phyloP scores from a whole-genome alignment of 2,797 vertebrate genomes.

The Anguilla obscura region DNA sequence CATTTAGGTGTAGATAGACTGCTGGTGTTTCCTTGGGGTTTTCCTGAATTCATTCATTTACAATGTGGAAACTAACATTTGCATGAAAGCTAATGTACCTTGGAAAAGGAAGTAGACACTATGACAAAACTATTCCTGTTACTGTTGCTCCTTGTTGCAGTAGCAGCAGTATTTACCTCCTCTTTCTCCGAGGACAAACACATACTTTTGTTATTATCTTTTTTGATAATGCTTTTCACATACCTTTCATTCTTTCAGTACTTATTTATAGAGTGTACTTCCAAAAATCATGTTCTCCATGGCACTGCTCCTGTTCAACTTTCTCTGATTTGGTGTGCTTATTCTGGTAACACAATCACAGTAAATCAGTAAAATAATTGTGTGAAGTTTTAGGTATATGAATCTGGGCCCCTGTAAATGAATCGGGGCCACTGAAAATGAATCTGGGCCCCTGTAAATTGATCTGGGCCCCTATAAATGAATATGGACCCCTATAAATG shows the following conservation, averaged over 20 bases:
- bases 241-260: not conserved
- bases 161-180: not conserved
- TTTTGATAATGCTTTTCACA: not conserved
- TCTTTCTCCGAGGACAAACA: not conserved
- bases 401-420: too few relatives aligned
- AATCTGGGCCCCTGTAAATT: too few relatives aligned
- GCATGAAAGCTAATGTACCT: not conserved
- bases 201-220: not conserved
- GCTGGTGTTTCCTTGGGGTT: not conserved
- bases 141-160: not conserved
- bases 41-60: not conserved
- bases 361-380: not conserved
- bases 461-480: too few relatives aligned
- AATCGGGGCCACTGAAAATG: too few relatives aligned
- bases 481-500: too few relatives aligned
- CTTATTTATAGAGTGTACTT: not conserved
- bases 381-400: not conserved
- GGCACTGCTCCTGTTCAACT: too few relatives aligned
- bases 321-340: too few relatives aligned
- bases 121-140: not conserved
- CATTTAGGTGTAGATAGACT: too few relatives aligned
- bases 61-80: not conserved
- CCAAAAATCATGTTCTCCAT: not conserved
- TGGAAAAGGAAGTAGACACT: not conserved
- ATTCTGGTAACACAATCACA: too few relatives aligned